Evolutionary conservation across 2,797 vertebrate genomes (phyloP), one percentile per base, ranked within the genome.

Genomic region (Perodicticus potto): DNA sequence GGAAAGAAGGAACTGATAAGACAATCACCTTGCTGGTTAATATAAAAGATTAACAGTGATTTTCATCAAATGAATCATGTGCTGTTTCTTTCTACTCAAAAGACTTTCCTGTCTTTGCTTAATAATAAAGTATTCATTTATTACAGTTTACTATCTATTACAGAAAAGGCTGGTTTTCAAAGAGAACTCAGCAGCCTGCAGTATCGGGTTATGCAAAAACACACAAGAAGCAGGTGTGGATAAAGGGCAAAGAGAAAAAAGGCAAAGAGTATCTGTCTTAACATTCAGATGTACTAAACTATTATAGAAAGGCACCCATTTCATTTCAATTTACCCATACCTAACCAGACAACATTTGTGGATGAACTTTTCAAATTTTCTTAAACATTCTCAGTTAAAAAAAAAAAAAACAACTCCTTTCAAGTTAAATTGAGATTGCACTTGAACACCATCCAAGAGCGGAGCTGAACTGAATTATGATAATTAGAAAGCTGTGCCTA

Each of bases 401-500:
- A 89, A 89, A 94, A 93, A 94, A 92, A 93, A 94, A 95, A 82
- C 94, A 97, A 87, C 87, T 92, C 97, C 97, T 98, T 98, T 98
- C 98, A 98, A 98, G 98, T 98, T 98, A 98, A 98, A 97, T 98
- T 98, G 98, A 98, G 98, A 98, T 98, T 98, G 96, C 97, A 98
- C 98, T 98, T 99, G 98, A 98, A 98, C 96, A 96, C 91, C 53
- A 98, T 98, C 98, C 98, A 98, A 98, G 98, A 98, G 96, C 94
- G 73, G 97, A 98, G 97, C 98, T 98, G 98, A 96, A 98, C 97
- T 98, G 98, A 98, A 98, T 99, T 98, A 98, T 98, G 97, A 98
- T 98, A 98, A 98, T 98, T 98, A 98, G 98, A 98, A 98, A 98
- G 98, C 98, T 98, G 98, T 98, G 98, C 86, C 94, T 98, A 98